phyloP scores from a whole-genome alignment of 2,888 invertebrate species.

The Charanyca ferruginea region DNA sequence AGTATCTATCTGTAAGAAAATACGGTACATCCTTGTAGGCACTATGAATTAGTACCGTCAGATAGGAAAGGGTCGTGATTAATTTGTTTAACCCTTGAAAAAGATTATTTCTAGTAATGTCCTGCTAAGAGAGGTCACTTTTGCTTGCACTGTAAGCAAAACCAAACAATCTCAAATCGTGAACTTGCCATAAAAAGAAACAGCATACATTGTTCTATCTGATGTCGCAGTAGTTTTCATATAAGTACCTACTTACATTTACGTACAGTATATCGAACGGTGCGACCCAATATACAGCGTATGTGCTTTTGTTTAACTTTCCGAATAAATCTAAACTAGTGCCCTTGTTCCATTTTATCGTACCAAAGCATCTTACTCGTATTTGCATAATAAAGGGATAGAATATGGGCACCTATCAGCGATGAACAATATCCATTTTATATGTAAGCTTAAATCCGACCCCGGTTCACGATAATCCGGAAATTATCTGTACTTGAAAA shows the following conservation, averaged over 20 bases:
- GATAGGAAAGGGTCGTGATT: too few species aligned
- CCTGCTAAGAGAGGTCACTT: too few species aligned
- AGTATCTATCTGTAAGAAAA: too few species aligned
- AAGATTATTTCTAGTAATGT: background rate
- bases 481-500: constrained; percentile 57
- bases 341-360: constrained; percentile 57
- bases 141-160: background rate
- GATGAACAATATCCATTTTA: constrained; percentile 63
- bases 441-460: constrained; percentile 51
- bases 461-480: constrained; percentile 56
- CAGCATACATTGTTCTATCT: constrained; percentile 16
- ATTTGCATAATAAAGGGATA: constrained; percentile 67
- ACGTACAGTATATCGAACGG: constrained; percentile 16
- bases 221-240: constrained; percentile 18
- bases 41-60: too few species aligned
- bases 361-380: constrained; percentile 51
- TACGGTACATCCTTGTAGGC: too few species aligned
- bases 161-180: background rate
- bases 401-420: constrained; percentile 63
- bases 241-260: background rate
- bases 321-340: constrained; percentile 62
- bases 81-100: background rate
- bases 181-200: background rate
- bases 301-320: constrained; percentile 62
- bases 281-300: constrained; percentile 32